These are phyloP conservation scores for Luidia sarsii DNA, from an alignment of 53 echinoderm and acorn worm genomes.

Conservation along the genomic window DNA sequence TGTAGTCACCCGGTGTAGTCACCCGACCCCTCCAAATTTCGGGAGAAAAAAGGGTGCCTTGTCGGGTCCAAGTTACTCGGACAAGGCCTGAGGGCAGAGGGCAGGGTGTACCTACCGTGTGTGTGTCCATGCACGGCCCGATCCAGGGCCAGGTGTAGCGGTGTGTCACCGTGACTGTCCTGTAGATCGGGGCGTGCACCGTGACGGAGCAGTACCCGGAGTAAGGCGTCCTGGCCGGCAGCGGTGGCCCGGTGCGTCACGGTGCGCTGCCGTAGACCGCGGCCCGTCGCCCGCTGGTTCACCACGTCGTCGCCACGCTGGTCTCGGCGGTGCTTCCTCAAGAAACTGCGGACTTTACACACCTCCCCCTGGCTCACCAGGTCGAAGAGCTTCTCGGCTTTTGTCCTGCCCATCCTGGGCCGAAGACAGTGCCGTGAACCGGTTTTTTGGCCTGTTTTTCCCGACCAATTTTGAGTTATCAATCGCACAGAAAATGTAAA, in stretches of 20 bases:
- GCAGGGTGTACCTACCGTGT: slow-evolving; percentile 74
- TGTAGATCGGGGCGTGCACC: slow-evolving; percentile 77
- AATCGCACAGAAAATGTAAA: too few species aligned
- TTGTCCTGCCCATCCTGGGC: slow-evolving; percentile 82
- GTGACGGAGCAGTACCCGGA: slow-evolving; percentile 62
- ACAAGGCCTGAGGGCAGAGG: too few species aligned
- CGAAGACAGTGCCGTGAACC: too few species aligned
- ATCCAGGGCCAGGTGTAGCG: slow-evolving; percentile 75
- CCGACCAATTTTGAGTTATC: too few species aligned
- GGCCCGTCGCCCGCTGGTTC: slow-evolving; percentile 37
- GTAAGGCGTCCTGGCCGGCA: slow-evolving; percentile 70
- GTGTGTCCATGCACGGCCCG: slow-evolving; percentile 70
- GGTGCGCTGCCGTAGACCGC: slow-evolving; percentile 18
- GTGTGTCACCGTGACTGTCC: slow-evolving; percentile 76
- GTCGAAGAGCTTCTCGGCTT: slow-evolving; percentile 77
- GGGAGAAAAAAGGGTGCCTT: too few species aligned
- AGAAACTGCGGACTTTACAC: slow-evolving; percentile 70
- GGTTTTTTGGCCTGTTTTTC: too few species aligned
- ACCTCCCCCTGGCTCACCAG: slow-evolving; percentile 81
- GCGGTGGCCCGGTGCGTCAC: slow-evolving; percentile 64
- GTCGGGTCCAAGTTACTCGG: too few species aligned
- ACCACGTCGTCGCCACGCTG: neutral
- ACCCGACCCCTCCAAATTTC: too few species aligned
- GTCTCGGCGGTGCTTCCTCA: slow-evolving; percentile 67
- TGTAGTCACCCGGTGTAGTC: too few species aligned